Conservation (phyloP, 2,797 vertebrate species). For the Sarcophilus harrisii region DNA sequence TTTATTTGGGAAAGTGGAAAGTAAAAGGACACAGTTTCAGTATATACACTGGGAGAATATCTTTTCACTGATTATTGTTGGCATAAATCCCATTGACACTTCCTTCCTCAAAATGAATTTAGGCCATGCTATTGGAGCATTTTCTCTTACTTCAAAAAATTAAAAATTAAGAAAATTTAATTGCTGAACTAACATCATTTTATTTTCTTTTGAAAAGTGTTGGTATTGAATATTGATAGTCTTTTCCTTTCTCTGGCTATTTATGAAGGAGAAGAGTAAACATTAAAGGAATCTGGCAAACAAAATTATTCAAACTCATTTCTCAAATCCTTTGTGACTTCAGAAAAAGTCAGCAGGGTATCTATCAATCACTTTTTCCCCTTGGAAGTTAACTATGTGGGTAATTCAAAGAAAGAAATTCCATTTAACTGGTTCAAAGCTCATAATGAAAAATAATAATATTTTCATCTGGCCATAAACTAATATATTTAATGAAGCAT, state of each 20-base stretch:
- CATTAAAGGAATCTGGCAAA: background rate
- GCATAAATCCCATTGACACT: conserved; percentile 5
- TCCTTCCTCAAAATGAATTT: conserved; percentile 40
- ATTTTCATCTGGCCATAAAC: conserved; percentile 37
- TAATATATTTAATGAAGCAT: background rate
- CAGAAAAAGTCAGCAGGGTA: background rate
- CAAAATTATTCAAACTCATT: conserved; percentile 13
- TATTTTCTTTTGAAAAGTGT: background rate
- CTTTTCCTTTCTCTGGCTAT: background rate
- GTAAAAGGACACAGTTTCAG: conserved; percentile 20
- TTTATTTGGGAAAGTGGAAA: conserved; percentile 11
- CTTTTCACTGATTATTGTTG: background rate
- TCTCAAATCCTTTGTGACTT: conserved; percentile 24
- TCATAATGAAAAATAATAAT: conserved; percentile 4
- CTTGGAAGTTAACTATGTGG: conserved; percentile 6
- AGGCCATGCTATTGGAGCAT: background rate
- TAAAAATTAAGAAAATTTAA: background rate
- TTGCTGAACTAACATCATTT: background rate
- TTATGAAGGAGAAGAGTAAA: background rate
- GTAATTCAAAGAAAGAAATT: conserved; percentile 36
- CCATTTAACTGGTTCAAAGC: conserved; percentile 4
- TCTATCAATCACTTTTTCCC: background rate
- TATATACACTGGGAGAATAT: background rate
- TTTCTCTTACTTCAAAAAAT: conserved; percentile 23
- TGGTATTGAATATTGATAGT: background rate